Evolutionary conservation across 2,888 invertebrate genomes (phyloP), one percentile per base, ranked within the genome.

Genomic region (Ptilodon capucinus): DNA sequence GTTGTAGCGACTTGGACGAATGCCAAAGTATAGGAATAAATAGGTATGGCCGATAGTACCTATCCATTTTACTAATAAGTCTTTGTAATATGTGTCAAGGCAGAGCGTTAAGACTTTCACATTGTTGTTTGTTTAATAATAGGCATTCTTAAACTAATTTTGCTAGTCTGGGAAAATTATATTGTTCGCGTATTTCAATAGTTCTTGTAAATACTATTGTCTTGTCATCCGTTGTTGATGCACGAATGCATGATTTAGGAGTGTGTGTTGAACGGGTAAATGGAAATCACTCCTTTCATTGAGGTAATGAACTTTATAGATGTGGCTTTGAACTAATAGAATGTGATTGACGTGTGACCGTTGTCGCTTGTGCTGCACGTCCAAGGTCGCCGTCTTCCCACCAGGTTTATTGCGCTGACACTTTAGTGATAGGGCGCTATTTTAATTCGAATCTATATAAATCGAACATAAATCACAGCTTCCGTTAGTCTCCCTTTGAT

Each of bases 291-390:
- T 73, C 62, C 56, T 71, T 74, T 76, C 68, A 81, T 81, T 79
- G 76, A 81, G 76, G 71, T 84, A 83, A 81, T 83, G 81, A 85
- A 85, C 82, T 84, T 81, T 84, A 86, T 84, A 78, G 81, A 86
- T 81, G 79, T 85, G 86, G 77, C 87, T 86, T 86, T 88, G 87
- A 85, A 84, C 84, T 78, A 82, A 87, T 89, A 81, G 79, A 84
- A 76, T 71, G 70, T 78, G 84, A 88, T 88, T 83, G 88, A 80
- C 82, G 84, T 85, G 81, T 71, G 86, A 85, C 73, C 69, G 72
- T 76, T 73, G 78, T 75, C 74, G 73, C 64, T 67, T 64, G 54
- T 64, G 60, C 65, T 70, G 70, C 62, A 47, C 48, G 64, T 57
- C 61, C 83, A 84, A 86, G 87, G 87, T 78, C 78, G 64, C 42